Evolutionary conservation across 2,888 invertebrate species (phyloP), one percentile per base, ranked within the genome.

Genomic region (Drosophila prolongata): DNA sequence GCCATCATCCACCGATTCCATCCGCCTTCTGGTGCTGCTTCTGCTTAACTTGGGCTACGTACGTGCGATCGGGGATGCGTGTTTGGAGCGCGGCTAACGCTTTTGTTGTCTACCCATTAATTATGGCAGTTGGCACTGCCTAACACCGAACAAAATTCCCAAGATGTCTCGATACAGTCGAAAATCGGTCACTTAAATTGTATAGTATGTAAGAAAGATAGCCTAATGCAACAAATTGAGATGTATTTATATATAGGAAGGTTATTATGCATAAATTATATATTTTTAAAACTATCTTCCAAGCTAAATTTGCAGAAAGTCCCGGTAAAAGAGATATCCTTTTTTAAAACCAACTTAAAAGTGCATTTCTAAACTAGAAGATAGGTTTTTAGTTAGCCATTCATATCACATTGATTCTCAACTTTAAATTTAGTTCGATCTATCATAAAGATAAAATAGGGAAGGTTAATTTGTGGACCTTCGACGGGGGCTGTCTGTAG

Each of bases 41-140:
- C 54, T 40, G 44, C 49, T 43, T 16, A 35, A 55, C 46, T 56
- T 56, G 9, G 55, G 49, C 54, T 47, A 19, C 24, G 24, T 66
- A 66, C 46, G 46, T 66, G 54, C 16, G 49, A 43, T 50, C 43
- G 37, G 50, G 44, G 66, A 40, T 46, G 40, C 35, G 38, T 46
- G 37, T 19, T 10, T n/a, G 46, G 44, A 65, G 43, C 66, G 35
- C 30, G 47, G 56, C 54, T 35, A 62, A 49, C 38, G 30, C 49
- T 44, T 55, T 52, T 46, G 52, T 54, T 58, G 67, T 50, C 47
- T 50, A 57, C 59, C 40, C 73, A 74, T 85, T 75, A 74, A 79
- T 87, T 72, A 76, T 76, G 40, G 59, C 68, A 61, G 71, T 59
- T 79, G 80, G 83, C 67, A 82, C 77, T 6, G 56, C 56, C 70